phyloP scores from a whole-genome alignment of 2,888 invertebrate genomes.

The Drosophila leonis region DNA sequence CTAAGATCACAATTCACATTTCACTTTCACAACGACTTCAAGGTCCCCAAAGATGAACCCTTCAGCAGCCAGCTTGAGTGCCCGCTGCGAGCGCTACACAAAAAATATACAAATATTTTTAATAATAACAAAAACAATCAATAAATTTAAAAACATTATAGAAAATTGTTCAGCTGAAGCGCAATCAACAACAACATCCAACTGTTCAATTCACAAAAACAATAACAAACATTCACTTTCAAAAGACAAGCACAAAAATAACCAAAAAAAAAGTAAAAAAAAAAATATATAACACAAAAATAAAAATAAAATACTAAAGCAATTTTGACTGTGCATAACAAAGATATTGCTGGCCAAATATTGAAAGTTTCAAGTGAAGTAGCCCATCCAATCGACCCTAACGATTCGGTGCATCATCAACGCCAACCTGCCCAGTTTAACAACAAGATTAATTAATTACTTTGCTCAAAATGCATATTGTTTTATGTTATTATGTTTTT shows the following conservation, averaged over 20 bases:
- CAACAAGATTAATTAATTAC: slow-evolving; percentile 65
- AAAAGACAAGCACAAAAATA: slow-evolving; percentile 18
- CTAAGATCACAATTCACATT: slow-evolving; percentile 24
- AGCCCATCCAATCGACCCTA: slow-evolving; percentile 34
- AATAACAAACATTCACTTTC: slow-evolving; percentile 65
- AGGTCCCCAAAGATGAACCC: slow-evolving; percentile 29
- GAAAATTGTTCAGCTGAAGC: slow-evolving; percentile 61
- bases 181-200: slow-evolving; percentile 62
- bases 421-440: slow-evolving; percentile 42
- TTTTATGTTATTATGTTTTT: slow-evolving; percentile 16
- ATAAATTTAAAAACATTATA: slow-evolving; percentile 68
- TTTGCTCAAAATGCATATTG: slow-evolving; percentile 28
- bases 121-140: slow-evolving; percentile 66
- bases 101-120: slow-evolving; percentile 63
- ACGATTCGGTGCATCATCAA: slow-evolving; percentile 21
- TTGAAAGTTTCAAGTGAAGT: slow-evolving; percentile 62
- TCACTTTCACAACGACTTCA: slow-evolving; percentile 43
- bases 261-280: slow-evolving; percentile 30
- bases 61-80: slow-evolving; percentile 41
- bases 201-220: slow-evolving; percentile 40
- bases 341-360: slow-evolving; percentile 54
- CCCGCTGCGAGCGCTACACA: slow-evolving; percentile 29
- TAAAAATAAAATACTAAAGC: slow-evolving; percentile 17
- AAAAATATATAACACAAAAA: slow-evolving; percentile 4
- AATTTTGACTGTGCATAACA: slow-evolving; percentile 68